Evolutionary conservation across 2,113 vertebrate genomes (phyloP).

Genomic region (Crypturellus undulatus): DNA sequence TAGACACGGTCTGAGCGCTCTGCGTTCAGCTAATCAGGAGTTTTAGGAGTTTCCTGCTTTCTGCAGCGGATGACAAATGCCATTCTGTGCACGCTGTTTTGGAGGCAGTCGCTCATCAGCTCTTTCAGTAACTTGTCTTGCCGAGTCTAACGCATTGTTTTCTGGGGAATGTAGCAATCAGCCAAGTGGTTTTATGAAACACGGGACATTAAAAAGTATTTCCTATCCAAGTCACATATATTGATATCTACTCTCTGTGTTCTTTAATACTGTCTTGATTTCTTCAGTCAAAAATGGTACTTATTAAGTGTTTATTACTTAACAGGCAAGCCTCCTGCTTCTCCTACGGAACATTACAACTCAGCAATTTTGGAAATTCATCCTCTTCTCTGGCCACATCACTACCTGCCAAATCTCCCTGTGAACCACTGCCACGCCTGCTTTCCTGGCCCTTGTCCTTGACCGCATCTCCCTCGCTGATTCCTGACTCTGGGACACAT

Average conservation of each 20-base stretch:
- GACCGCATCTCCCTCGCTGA: neutral
- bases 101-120: neutral
- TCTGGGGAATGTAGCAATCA: neutral
- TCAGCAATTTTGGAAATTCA: neutral
- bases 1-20: neutral
- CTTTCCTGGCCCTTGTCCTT: neutral
- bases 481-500: neutral
- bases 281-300: neutral
- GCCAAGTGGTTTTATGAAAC: neutral
- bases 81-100: neutral
- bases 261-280: neutral
- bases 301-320: neutral
- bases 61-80: neutral
- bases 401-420: neutral
- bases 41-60: neutral
- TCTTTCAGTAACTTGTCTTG: neutral
- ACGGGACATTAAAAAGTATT: neutral
- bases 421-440: neutral
- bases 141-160: neutral
- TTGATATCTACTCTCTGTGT: fast-evolving
- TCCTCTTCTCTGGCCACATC: neutral
- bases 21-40: neutral
- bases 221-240: neutral
- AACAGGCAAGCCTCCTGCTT: neutral
- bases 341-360: neutral